Evolutionary conservation across 2,797 vertebrate genomes (phyloP), one percentile per base, ranked within the genome.

Genomic region (Cynodonichthys magdalenae): DNA sequence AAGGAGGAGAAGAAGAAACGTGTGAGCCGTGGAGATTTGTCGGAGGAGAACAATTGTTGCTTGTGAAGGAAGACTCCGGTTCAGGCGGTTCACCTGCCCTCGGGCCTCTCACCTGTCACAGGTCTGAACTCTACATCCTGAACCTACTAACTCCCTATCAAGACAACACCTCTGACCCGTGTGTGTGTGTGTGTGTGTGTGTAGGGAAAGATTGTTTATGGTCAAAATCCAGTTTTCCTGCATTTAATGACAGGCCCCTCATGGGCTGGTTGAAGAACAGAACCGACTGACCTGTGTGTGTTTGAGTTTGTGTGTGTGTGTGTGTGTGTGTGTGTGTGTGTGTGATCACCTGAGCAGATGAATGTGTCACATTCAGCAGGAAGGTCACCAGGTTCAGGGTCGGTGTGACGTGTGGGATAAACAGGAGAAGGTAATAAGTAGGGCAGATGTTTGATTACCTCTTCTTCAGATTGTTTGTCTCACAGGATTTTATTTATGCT

Each of bases 151-250:
- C 63, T 73, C 63, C 58, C 39, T 54, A 63, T 34, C 12, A 48
- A 68, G 69, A 53, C 66, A 41, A 8, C 65, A 63, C 76, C 71
- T 84, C 65, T 84, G 82, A 89, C 80, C 81, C 44, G 52, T 28
- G 53, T 53, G 29, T 59, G 12, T 34, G 49, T 66, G 67, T 53
- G 31, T 52, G 53, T 61, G 68, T 51, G 56, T 60, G 51, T 60
- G 41, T 2, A 51, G 0, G 17, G 41, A 42, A 55, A 20, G 53
- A 42, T 5, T 10, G 4, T 44, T 34, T 39, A 62, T 27, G 48
- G 69, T 75, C 46, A 72, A 63, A 87, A 88, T 84, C 86, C 77
- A 82, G 89, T 88, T 89, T 87, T 87, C 85, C 64, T 27, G 85
- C 69, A 73, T 69, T 75, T 69, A 64, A 39, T 41, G 54, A 67